Evolutionary conservation across 2,888 invertebrate genomes (phyloP).

Genomic region (Drosophila nigricruria): DNA sequence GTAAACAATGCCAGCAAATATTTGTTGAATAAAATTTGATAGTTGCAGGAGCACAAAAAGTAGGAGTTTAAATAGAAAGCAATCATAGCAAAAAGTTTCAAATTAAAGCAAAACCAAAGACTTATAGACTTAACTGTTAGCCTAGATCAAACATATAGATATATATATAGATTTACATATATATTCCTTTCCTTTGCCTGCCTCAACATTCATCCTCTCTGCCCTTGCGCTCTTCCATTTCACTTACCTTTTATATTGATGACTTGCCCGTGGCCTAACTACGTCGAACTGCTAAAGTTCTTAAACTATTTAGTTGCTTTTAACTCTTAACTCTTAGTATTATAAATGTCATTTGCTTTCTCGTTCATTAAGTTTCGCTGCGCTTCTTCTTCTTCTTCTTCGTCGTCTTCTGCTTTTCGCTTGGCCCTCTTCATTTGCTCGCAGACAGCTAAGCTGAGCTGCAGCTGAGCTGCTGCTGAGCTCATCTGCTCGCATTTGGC

Average conservation of each 20-base stretch:
- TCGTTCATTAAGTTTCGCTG: constrained; percentile 47
- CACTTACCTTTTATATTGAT: neutral
- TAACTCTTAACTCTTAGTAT: constrained; percentile 24
- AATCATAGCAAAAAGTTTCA: neutral
- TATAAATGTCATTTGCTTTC: constrained; percentile 47
- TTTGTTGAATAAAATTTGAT: neutral
- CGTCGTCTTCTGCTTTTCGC: constrained; percentile 5
- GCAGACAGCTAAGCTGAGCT: constrained; percentile 20
- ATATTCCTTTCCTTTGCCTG: neutral
- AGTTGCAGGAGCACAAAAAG: neutral
- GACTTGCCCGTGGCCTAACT: neutral
- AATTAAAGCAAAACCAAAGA: neutral
- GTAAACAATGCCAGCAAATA: neutral
- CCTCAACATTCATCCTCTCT: neutral
- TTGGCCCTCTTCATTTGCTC: constrained; percentile 38
- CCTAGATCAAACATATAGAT: neutral
- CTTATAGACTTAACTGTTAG: neutral
- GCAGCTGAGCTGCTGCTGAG: constrained; percentile 24
- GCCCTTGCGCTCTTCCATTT: neutral
- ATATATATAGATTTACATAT: neutral
- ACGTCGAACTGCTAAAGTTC: neutral
- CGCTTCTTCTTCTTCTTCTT: neutral
- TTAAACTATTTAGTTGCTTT: constrained; percentile 23
- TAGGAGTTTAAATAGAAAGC: neutral
- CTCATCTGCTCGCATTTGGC: constrained; percentile 8